Evolutionary conservation across 2,797 vertebrate genomes (phyloP), one percentile per base, ranked within the genome.

Genomic region (Hipposideros larvatus): DNA sequence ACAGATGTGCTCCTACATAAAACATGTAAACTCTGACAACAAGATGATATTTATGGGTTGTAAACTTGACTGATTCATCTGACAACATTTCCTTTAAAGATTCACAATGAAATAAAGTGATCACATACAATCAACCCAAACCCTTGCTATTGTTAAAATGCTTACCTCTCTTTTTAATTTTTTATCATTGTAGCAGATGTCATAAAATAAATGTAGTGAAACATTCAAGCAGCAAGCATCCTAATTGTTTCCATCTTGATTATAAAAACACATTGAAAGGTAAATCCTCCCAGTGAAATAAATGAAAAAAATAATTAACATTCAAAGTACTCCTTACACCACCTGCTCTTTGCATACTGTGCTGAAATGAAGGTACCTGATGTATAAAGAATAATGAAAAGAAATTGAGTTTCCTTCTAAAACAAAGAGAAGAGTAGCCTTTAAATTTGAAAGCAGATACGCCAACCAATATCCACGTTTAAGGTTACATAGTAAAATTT

Each of bases 271-370:
- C 79, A 96, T 28, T 90, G 90, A 95, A 96, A 97, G 96, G 59
- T 78, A 95, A 53, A 11, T 96, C 94, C 96, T 96, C 90, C 85
- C 85, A 59, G 88, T 74, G 90, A 97, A 97, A 96, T 91, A 93
- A 97, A 98, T 96, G 94, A 97, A 98, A 97, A 98, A 97, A 98
- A 98, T 96, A 98, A 98, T 98, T 98, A 98, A 98, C 98, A 98
- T 97, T 98, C 96, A 95, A 96, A 97, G 95, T 89, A 87, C 93
- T 97, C 93, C 92, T 84, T 95, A 90, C 4, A 41, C 77, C 96
- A 98, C 93, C 97, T 98, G 97, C 90, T 98, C 93, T 96, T 97
- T 97, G 96, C 70, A 86, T 89, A 96, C 77, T 91, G 71, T 87
- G 61, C 84, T 90, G 90, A 84, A 93, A 97, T 77, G 75, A 83